Evolutionary conservation across 2,113 vertebrate genomes (phyloP).

Genomic region (Motacilla alba): DNA sequence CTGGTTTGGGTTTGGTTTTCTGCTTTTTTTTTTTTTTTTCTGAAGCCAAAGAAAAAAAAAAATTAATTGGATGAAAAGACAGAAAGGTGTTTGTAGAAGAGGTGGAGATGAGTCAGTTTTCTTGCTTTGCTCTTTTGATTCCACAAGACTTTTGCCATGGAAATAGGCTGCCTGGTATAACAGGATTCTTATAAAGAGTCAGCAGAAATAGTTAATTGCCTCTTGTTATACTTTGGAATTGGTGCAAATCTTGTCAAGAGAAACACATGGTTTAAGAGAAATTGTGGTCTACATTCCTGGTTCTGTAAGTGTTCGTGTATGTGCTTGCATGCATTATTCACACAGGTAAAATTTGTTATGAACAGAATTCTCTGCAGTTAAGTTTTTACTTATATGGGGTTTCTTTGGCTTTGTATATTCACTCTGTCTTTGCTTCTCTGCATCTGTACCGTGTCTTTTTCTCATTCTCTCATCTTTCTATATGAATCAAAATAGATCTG

Average conservation of each 20-base stretch:
- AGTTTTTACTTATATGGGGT: not conserved
- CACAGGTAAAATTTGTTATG: not conserved
- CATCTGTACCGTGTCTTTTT: not conserved
- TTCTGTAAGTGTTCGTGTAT: not conserved
- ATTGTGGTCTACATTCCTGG: not conserved
- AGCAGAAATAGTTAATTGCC: not conserved
- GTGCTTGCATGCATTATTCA: not conserved
- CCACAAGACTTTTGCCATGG: not conserved
- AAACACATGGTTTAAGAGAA: not conserved
- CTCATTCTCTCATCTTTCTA: not conserved
- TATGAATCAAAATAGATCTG: not conserved
- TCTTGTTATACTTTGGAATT: not conserved
- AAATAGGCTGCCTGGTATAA: not conserved
- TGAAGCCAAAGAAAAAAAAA: not conserved
- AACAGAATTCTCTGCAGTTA: not conserved
- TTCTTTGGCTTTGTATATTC: not conserved
- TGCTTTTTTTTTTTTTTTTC: not conserved
- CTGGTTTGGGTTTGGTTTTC: not conserved
- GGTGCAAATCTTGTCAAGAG: not conserved
- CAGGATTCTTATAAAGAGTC: not conserved
- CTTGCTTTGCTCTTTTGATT: slow-evolving; percentile 22
- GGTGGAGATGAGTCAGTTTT: not conserved
- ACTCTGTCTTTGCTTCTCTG: not conserved
- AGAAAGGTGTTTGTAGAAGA: not conserved
- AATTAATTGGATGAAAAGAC: not conserved